Percentiles rank a stretch among this genome's conserved stretches.
These are phyloP conservation scores for Turritopsis rubra DNA, from an alignment of 30 jellyfish, hydroid and myxozoan genomes.

Conservation along the genomic window DNA sequence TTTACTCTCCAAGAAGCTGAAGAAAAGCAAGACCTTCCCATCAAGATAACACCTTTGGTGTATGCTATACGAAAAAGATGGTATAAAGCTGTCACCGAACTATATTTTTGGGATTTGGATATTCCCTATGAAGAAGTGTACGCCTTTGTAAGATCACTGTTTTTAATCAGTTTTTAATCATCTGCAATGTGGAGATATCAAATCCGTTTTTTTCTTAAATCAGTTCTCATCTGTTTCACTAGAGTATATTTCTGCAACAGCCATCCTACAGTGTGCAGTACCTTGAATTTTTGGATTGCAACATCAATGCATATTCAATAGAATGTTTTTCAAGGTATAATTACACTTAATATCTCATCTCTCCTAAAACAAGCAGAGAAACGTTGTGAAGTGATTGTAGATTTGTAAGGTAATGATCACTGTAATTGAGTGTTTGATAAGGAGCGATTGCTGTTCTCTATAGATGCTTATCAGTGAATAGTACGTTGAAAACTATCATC, in stretches of 20 bases:
- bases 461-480: constrained; percentile 41
- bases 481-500: constrained; percentile 41
- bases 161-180: too few relatives aligned
- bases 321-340: constrained; percentile 45
- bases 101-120: constrained; percentile 61
- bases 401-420: too few relatives aligned
- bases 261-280: constrained; percentile 42
- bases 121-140: constrained; percentile 57
- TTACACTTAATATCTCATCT: too few relatives aligned
- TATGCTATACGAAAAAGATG: constrained; percentile 52
- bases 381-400: too few relatives aligned
- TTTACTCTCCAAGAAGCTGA: constrained; percentile 9
- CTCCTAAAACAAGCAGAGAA: too few relatives aligned
- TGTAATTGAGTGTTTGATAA: too few relatives aligned
- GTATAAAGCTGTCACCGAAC: constrained; percentile 42
- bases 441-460: too few relatives aligned
- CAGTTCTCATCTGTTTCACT: neutral
- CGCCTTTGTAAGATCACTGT: constrained; percentile 42
- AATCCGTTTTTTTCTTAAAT: too few relatives aligned
- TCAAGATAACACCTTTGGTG: constrained; percentile 48
- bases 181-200: too few relatives aligned
- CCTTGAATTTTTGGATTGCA: constrained; percentile 70
- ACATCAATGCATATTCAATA: constrained; percentile 46
- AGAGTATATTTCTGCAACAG: constrained; percentile 50
- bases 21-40: constrained; percentile 26